Percentiles rank a stretch among this genome's conserved stretches.
Evolutionary conservation across 2,888 invertebrate species (phyloP).

Genomic region (Sclerodermus sp.): DNA sequence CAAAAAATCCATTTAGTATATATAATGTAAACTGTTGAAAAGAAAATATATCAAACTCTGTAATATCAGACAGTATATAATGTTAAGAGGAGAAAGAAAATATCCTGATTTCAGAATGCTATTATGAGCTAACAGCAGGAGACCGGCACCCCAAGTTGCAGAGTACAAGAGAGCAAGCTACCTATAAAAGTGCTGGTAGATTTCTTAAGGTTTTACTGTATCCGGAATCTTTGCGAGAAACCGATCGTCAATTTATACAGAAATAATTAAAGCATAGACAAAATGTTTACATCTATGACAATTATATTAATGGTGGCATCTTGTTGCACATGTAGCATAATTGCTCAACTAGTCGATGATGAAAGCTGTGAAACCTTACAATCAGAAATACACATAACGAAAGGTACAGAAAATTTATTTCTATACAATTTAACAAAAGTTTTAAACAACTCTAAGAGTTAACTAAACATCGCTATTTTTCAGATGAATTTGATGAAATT

Average conservation of each 20-base stretch:
- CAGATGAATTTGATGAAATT: conserved; percentile 86
- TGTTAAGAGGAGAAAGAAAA: conserved; percentile 25
- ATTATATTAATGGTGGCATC: background rate
- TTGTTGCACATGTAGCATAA: conserved; percentile 13
- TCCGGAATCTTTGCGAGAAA: background rate
- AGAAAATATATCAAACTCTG: conserved; percentile 21
- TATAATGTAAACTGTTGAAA: conserved; percentile 36
- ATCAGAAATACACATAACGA: conserved; percentile 83
- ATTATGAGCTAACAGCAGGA: conserved; percentile 44
- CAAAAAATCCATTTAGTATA: conserved; percentile 39
- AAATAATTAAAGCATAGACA: background rate
- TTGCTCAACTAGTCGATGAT: conserved; percentile 57
- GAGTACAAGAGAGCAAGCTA: conserved; percentile 33
- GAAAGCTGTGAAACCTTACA: conserved; percentile 85
- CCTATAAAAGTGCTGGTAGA: conserved; percentile 44
- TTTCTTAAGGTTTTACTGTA: too few species aligned
- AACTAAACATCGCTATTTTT: conserved; percentile 15
- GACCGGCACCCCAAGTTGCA: conserved; percentile 34
- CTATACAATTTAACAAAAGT: background rate
- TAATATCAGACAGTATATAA: conserved; percentile 17
- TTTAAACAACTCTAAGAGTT: background rate
- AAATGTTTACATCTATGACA: background rate
- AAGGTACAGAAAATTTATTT: conserved; percentile 62
- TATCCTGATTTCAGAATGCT: conserved; percentile 27
- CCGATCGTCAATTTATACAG: background rate